Evolutionary conservation across 1,140 invertebrate genomes (phyloP), one percentile per base, ranked within the genome.

Genomic region (Trichomalopsis sarcophagae): DNA sequence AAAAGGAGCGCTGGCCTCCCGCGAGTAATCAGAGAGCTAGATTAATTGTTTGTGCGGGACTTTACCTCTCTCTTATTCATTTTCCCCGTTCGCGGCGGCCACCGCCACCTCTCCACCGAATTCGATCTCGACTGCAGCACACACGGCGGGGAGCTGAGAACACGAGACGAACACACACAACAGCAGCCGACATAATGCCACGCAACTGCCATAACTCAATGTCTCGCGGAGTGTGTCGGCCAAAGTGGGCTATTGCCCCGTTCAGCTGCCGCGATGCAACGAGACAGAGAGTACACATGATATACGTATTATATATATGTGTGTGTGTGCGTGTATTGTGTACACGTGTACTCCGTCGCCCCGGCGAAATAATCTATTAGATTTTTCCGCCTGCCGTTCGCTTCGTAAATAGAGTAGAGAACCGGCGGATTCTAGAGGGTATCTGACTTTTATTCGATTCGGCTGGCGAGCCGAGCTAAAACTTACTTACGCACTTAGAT

Each of bases 21-120:
- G 88, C 23, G 88, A 92, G 91, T 91, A 93, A 92, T 92, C 91
- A 93, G 90, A 90, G 89, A 90, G 88, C 87, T 91, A 91, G 91
- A 93, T 93, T 93, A 93, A 93, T 93, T 92, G 92, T 93, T 93
- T 93, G 90, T 90, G 89, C 87, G 90, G 91, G 91, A 91, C 89
- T 92, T 89, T 91, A 91, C 75, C 76, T 84, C 74, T 85, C 84
- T 75, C 50, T 81, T 75, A 23, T 23, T 44, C 33, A 36, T 50
- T 47, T 66, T 50, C 62, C 50, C 40, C 76, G 36, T 47, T 55
- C 36, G 47, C 30, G 7, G 30, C 10, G 7, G 50, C 1, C n/a
- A 47, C 40, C 9, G 9, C 1, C n/a, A n/a, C 17, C 17, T 36
- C 33, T 36, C 33, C 33, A 36, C 55, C 21, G 21, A 62, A 62